A percentile compares a stretch with the other conserved stretches of the same genome.
These are phyloP conservation scores for Nasonovia ribisnigri DNA, from an alignment of 2,888 invertebrate species.

Conservation along the genomic window DNA sequence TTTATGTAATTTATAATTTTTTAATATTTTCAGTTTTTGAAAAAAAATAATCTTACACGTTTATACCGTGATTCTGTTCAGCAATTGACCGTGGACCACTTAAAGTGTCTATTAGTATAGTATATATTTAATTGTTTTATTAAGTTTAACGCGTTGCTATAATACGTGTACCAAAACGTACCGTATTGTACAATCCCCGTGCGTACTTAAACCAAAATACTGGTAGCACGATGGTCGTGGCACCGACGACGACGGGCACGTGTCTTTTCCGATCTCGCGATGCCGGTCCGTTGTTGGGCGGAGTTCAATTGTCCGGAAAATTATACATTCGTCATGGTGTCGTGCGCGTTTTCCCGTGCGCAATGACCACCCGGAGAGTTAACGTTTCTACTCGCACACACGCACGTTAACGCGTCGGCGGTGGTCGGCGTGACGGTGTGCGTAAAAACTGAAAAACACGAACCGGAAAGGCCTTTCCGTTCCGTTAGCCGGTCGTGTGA, in stretches of 20 bases:
- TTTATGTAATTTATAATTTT: neutral
- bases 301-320: conserved; percentile 63
- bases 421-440: neutral
- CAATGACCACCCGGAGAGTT: conserved; percentile 57
- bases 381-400: neutral
- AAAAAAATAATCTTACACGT: neutral
- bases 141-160: neutral
- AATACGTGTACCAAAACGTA: neutral
- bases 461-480: neutral
- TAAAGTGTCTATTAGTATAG: neutral
- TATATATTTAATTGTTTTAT: neutral
- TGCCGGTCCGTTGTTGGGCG: conserved; percentile 22
- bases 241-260: conserved; percentile 14
- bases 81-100: neutral
- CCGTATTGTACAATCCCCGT: neutral
- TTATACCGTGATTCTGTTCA: neutral
- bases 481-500: neutral
- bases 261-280: conserved; percentile 10
- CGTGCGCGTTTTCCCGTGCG: conserved; percentile 60
- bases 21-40: neutral
- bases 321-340: conserved; percentile 60
- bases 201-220: neutral
- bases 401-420: neutral
- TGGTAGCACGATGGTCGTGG: conserved; percentile 20
- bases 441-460: neutral